Evolutionary conservation across 2,797 vertebrate genomes (phyloP).

Genomic region (Distichodus sexfasciatus): DNA sequence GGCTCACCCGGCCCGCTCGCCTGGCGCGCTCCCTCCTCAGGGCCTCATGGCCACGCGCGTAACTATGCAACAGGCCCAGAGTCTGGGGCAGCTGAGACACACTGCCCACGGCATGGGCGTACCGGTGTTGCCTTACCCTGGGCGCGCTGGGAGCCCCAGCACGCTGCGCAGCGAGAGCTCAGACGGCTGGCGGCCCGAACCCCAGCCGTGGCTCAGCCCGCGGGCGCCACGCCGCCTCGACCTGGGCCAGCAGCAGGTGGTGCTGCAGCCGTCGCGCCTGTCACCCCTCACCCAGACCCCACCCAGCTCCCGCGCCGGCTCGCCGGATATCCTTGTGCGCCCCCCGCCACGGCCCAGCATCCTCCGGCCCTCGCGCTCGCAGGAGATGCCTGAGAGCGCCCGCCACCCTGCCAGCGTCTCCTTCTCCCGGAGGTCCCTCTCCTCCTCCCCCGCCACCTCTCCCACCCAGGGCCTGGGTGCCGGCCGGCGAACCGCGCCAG

Average conservation of each 20-base stretch:
- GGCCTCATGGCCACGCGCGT: conserved; percentile 88
- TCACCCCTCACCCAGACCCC: conserved; percentile 98
- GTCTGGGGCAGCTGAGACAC: conserved; percentile 99
- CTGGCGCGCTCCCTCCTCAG: conserved; percentile 77
- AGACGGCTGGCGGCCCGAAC: conserved; percentile 83
- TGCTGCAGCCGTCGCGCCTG: conserved; percentile 96
- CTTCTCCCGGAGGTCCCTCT: conserved; percentile 88
- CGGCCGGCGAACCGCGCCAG: conserved; percentile 72
- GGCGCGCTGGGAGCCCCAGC: conserved; percentile 92
- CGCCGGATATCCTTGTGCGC: conserved; percentile 91
- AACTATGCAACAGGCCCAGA: conserved; percentile 97
- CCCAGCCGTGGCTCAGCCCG: conserved; percentile 95
- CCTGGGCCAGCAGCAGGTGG: conserved; percentile 95
- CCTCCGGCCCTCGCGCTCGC: conserved; percentile 84
- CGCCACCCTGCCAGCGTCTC: conserved; percentile 87
- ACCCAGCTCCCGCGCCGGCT: conserved; percentile 93
- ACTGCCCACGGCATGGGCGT: conserved; percentile 98
- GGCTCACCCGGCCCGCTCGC: conserved; percentile 80
- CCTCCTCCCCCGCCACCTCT: conserved; percentile 83
- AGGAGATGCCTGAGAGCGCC: conserved; percentile 91
- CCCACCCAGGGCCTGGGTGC: conserved; percentile 86
- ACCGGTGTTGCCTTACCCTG: conserved; percentile 99
- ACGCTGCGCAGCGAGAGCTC: conserved; percentile 93
- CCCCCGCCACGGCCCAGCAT: conserved; percentile 91
- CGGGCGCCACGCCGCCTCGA: conserved; percentile 90